Conservation (phyloP, 2,113 vertebrate genomes). For the Mohoua ochrocephala region DNA sequence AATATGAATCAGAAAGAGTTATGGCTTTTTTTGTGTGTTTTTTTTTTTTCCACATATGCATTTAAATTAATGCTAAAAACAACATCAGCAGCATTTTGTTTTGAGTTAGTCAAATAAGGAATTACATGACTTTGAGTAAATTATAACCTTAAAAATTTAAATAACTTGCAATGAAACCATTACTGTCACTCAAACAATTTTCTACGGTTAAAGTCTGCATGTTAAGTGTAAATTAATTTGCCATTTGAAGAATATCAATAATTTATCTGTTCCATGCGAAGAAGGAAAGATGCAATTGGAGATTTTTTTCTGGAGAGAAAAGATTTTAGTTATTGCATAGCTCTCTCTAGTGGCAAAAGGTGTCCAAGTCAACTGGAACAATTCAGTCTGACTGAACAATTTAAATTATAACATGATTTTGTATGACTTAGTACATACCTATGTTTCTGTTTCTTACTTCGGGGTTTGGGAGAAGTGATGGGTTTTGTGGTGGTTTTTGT, state of each 20-base stretch:
- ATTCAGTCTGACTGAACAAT: not conserved
- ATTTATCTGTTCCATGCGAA: slow-evolving; percentile 53
- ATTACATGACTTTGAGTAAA: slow-evolving; percentile 61
- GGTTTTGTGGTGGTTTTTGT: not conserved
- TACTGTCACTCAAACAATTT: slow-evolving; percentile 68
- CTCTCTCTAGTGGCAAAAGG: slow-evolving; percentile 56
- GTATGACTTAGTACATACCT: not conserved
- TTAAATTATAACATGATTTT: not conserved
- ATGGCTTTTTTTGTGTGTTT: not conserved
- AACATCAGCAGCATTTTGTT: slow-evolving; percentile 55
- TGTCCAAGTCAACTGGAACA: not conserved
- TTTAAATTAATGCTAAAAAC: slow-evolving; percentile 50
- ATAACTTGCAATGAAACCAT: slow-evolving; percentile 66
- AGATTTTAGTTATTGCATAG: slow-evolving; percentile 38
- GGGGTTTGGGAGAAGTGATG: not conserved
- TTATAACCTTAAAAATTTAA: slow-evolving; percentile 67
- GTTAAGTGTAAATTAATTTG: slow-evolving; percentile 61
- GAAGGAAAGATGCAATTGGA: slow-evolving; percentile 18
- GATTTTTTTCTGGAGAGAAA: not conserved
- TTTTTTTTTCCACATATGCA: not conserved
- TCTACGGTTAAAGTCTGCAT: slow-evolving; percentile 55
- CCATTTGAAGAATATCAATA: slow-evolving; percentile 63
- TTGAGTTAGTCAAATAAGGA: slow-evolving; percentile 57
- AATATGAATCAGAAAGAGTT: not conserved
- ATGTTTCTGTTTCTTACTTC: not conserved